Conservation (phyloP, 2,888 invertebrate species). For the Tanytarsus gracilentus region DNA sequence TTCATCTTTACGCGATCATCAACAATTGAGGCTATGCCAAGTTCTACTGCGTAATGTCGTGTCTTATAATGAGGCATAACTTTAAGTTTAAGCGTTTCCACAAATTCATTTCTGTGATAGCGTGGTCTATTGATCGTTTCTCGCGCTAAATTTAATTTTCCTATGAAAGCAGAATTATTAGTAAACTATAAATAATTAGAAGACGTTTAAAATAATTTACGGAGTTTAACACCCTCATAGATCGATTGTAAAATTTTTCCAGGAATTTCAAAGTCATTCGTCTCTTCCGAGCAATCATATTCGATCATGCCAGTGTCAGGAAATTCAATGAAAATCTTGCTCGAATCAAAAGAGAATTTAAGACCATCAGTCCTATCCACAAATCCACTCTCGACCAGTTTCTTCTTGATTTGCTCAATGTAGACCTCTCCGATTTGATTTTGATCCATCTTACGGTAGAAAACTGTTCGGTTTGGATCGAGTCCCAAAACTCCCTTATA, state of each 20-base stretch:
- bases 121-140: no score
- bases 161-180: no score
- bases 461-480: conserved; percentile 69
- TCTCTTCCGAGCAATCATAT: not conserved
- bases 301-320: not conserved
- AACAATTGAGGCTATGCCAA: not conserved
- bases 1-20: not conserved
- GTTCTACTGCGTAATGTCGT: not conserved
- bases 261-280: not conserved
- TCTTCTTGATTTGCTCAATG: conserved; percentile 51
- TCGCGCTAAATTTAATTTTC: no score
- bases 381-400: conserved; percentile 40
- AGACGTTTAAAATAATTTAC: no score
- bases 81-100: no score
- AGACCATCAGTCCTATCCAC: conserved; percentile 34
- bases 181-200: no score
- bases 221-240: no score
- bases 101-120: no score
- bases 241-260: not conserved
- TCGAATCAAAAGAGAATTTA: conserved; percentile 44
- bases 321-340: conserved; percentile 62
- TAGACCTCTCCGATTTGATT: conserved; percentile 64
- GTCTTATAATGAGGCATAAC: no score
- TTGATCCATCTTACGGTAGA: conserved; percentile 50
- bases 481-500: conserved; percentile 58